A percentile compares a stretch with the other conserved stretches of the same genome.
phyloP scores from a whole-genome alignment of 2,888 invertebrate species.

The Drosophila parthenogenetica region DNA sequence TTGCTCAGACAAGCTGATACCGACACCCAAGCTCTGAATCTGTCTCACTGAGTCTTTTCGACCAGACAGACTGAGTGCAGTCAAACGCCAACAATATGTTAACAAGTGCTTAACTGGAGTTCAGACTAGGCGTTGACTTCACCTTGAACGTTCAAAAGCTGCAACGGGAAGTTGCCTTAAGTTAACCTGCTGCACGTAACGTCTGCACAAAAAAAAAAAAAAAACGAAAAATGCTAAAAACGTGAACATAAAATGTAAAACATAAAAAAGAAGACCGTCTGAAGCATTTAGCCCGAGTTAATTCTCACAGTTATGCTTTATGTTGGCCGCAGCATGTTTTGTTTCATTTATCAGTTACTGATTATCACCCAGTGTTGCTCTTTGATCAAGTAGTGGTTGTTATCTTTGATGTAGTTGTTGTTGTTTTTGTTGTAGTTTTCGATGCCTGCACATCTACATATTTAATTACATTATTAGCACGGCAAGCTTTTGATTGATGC shows the following conservation, averaged over 20 bases:
- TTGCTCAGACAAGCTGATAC: constrained; percentile 17
- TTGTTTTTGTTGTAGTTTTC: constrained; percentile 18
- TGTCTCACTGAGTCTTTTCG: constrained; percentile 4
- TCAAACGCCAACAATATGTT: constrained; percentile 80
- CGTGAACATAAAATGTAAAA: constrained; percentile 1
- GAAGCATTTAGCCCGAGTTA: constrained; percentile 71
- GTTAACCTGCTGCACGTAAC: constrained; percentile 38
- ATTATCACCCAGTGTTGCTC: constrained; percentile 69
- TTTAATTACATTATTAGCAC: constrained; percentile 83
- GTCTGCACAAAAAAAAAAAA: constrained; percentile 11
- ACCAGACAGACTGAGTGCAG: constrained; percentile 33
- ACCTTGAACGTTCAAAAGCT: constrained; percentile 58
- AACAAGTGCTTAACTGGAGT: constrained; percentile 80
- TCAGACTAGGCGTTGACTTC: constrained; percentile 67
- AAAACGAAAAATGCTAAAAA: neutral
- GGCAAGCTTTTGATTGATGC: constrained; percentile 72
- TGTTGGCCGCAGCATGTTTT: constrained; percentile 61
- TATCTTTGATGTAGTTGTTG: constrained; percentile 8
- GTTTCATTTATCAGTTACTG: constrained; percentile 79
- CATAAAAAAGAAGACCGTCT: constrained; percentile 19
- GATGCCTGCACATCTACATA: constrained; percentile 57
- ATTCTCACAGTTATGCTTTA: constrained; percentile 64
- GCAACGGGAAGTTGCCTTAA: constrained; percentile 33
- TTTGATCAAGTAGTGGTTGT: constrained; percentile 23
- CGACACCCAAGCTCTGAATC: constrained; percentile 10